Conservation (phyloP, 2,888 invertebrate species). For the Marronus borbonicus region DNA sequence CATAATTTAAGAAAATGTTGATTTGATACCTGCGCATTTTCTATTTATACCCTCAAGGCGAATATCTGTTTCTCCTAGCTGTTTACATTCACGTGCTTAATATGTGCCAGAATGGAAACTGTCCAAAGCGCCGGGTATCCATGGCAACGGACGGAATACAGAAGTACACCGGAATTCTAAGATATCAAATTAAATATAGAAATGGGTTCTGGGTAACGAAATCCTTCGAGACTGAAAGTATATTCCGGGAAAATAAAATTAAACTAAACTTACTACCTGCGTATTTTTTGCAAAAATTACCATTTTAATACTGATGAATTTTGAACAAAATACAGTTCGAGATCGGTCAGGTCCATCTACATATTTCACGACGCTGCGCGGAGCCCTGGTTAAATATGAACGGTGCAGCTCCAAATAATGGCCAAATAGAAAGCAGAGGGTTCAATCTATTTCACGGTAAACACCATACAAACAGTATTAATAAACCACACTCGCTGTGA, state of each 20-base stretch:
- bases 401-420: background rate
- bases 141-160: slow-evolving; percentile 55
- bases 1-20: background rate
- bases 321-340: slow-evolving; percentile 13
- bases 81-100: slow-evolving; percentile 36
- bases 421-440: background rate
- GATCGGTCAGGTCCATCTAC: slow-evolving; percentile 36
- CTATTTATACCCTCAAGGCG: slow-evolving; percentile 13
- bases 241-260: slow-evolving; percentile 61
- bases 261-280: slow-evolving; percentile 62
- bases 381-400: slow-evolving; percentile 29
- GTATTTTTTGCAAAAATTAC: slow-evolving; percentile 43
- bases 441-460: background rate
- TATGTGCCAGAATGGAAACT: slow-evolving; percentile 32
- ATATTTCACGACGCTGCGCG: slow-evolving; percentile 33
- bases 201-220: slow-evolving; percentile 62
- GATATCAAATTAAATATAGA: slow-evolving; percentile 66
- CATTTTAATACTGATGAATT: slow-evolving; percentile 37
- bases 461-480: background rate
- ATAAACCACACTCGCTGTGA: background rate
- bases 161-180: slow-evolving; percentile 50
- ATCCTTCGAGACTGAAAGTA: slow-evolving; percentile 59
- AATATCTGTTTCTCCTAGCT: slow-evolving; percentile 5
- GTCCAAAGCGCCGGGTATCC: slow-evolving; percentile 39
- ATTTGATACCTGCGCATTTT: background rate